Evolutionary conservation across 2,113 vertebrate genomes (phyloP), one percentile per base, ranked within the genome.

Genomic region (Pampusana beccarii): DNA sequence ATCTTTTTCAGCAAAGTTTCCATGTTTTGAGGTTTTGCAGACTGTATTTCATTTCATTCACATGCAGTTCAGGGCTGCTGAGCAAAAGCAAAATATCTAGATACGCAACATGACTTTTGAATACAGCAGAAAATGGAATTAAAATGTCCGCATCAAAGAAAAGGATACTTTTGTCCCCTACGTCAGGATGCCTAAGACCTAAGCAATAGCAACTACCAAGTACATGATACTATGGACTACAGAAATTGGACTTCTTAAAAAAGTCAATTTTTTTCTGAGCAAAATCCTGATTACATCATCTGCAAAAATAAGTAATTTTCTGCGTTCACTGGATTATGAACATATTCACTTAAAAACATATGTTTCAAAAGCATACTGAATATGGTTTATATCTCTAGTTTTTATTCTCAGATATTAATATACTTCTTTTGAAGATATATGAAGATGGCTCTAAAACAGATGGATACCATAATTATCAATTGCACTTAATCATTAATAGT

Each of bases 371-470:
- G 10, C 16, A 53, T 61, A 12, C 5, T 44, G 4, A n/a, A 24
- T 38, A 34, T 79, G 73, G 24, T 46, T 64, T 84, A 60, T 78
- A 42, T 48, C 12, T 78, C 36, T 29, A 66, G 5, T 56, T 93
- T 81, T 96, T 78, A 71, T 86, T 67, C 60, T 66, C 36, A 60
- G 26, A 33, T 74, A 73, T 71, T 73, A 95, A 88, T 67, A 51
- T 36, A 31, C 21, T 81, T 74, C 38, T 70, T 85, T 29, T 42
- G 24, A 86, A 86, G 48, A 54, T 61, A 65, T 34, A 2, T 81
- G 61, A 67, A 92, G 80, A 85, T 82, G 50, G 23, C 70, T 85
- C 46, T 96, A 93, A 96, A 94, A 34, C 11, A 72, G 80, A 23
- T 58, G 12, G 89, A 87, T 72, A 38, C 33, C 20, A 42, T 82